A percentile compares a stretch with the other conserved stretches of the same genome.
These are phyloP conservation scores for Heteromormyrus szaboi DNA, from an alignment of 2,797 vertebrate genomes.

Conservation along the genomic window DNA sequence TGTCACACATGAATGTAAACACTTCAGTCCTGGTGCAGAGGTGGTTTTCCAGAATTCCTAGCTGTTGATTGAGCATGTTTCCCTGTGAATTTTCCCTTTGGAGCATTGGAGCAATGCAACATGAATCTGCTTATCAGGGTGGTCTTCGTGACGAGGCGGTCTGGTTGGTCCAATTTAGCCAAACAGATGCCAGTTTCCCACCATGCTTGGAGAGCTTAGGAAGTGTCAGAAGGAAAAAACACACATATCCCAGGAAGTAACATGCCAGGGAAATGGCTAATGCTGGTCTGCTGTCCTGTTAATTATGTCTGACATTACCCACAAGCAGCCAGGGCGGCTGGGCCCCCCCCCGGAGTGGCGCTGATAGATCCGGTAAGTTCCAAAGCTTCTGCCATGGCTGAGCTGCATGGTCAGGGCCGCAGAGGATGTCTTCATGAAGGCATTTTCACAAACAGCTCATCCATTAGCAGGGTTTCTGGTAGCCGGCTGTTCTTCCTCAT, in stretches of 20 bases:
- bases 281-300: conserved; percentile 11
- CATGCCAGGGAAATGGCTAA: conserved; percentile 16
- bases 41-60: neutral
- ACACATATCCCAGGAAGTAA: conserved; percentile 23
- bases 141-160: neutral
- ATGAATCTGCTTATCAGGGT: neutral
- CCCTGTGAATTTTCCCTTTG: neutral
- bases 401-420: neutral
- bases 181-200: neutral
- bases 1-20: neutral
- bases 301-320: neutral
- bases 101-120: neutral
- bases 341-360: neutral
- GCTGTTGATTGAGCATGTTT: neutral
- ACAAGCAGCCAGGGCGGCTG: neutral
- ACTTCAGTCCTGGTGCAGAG: neutral
- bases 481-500: neutral
- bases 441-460: neutral
- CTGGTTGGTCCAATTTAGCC: neutral
- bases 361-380: neutral
- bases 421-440: neutral
- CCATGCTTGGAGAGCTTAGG: neutral
- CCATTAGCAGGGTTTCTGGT: neutral
- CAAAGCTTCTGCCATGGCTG: neutral
- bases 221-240: neutral